Evolutionary conservation across 2,797 vertebrate species (phyloP), one percentile per base, ranked within the genome.

Genomic region (Enteromius fasciolatus): DNA sequence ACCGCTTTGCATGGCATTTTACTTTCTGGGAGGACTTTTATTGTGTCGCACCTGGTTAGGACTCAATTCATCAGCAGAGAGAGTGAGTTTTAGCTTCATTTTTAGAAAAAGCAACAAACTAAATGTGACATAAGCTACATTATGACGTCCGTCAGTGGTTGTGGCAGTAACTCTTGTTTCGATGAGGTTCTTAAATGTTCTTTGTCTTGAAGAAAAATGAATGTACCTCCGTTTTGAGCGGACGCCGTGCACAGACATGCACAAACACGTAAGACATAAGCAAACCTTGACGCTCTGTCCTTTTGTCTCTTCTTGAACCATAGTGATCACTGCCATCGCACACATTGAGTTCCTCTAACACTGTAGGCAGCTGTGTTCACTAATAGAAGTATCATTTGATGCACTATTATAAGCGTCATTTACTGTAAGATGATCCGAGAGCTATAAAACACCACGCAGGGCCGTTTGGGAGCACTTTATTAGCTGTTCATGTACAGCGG

Each of bases 191-290:
- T 86, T 89, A 83, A 83, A 80, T 68, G 78, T 85, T 88, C 59
- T 87, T 88, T 36, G 88, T 89, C 82, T 87, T 87, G 82, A 92
- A 88, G 86, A 84, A 90, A 90, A 90, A 85, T 92, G 91, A 94
- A 93, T 93, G 92, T 94, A 92, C 81, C 87, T 90, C 88, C 81
- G 73, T 85, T 72, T 69, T 69, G 9, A 3, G 78, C 81, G 75
- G 88, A 88, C 33, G 84, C 76, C 46, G 89, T 89, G 87, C 88
- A 84, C 84, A 83, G 84, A 44, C 41, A 77, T 59, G 72, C 64
- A 76, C 52, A 77, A 66, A 70, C 59, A 79, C 25, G 44, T 57
- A 59, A 66, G 61, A 61, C 52, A 77, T 70, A 41, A 67, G 67
- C 81, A 77, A 76, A 80, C 66, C 63, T 48, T 75, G 72, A 81